Evolutionary conservation across 2,113 vertebrate genomes (phyloP), one percentile per base, ranked within the genome.

Genomic region (Anguilla japonica): DNA sequence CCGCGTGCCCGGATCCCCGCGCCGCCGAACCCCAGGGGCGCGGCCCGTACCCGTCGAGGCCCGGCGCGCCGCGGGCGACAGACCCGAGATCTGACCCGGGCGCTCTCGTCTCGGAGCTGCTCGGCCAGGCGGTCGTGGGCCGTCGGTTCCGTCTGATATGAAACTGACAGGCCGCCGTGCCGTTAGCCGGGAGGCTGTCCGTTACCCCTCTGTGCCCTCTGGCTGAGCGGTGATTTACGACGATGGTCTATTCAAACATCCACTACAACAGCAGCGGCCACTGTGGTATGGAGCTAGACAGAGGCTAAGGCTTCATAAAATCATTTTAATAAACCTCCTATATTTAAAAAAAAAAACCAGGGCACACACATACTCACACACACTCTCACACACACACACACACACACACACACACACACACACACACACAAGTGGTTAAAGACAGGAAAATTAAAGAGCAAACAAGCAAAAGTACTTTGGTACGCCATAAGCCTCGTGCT

Each of bases 141-240:
- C 53, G 88, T 53, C 29, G 46, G 67, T 63, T 63, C 83, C 40
- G 85, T 89, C 92, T 92, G 93, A 95, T 94, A 92, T 93, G 93
- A 94, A 94, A 95, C 93, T 93, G 92, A 95, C 94, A 95, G 92
- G 93, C 94, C 91, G 91, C 88, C 89, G 90, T 88, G 91, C 90
- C 92, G 93, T 93, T 93, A 81, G 84, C 92, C 91, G 86, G 41
- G 84, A 91, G 93, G 91, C 91, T 91, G 93, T 94, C 89, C 91
- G 93, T 94, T 94, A 93, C 79, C 87, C 89, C 91, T 93, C 84
- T 82, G 67, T 88, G 85, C 89, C 91, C 92, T 88, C 89, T 85
- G 85, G 86, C 90, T 88, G 86, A 88, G 85, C 88, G 88, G 90
- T 93, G 93, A 94, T 94, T 89, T 92, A 94, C 92, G 94, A 91